Conservation (phyloP, 2,113 vertebrate genomes). For the Bubo bubo region DNA sequence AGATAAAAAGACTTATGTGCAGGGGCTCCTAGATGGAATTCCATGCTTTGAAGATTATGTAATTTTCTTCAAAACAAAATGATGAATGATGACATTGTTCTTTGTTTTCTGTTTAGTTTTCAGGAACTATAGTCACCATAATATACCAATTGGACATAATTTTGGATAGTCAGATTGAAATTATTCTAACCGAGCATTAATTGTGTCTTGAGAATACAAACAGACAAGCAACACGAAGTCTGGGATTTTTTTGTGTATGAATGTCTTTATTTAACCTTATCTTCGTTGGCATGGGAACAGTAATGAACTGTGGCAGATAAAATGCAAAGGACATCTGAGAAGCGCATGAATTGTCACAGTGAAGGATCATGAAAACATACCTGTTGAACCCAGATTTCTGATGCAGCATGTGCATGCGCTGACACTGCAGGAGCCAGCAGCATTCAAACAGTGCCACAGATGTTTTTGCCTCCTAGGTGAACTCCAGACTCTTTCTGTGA, state of each 20-base stretch:
- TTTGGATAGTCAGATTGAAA: background rate
- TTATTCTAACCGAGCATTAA: background rate
- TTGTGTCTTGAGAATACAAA: background rate
- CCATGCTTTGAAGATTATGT: background rate
- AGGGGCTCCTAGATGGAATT: background rate
- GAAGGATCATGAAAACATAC: background rate
- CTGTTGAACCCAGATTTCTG: background rate
- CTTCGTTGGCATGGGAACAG: constrained; percentile 7
- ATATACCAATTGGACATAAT: background rate
- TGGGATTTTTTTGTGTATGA: background rate
- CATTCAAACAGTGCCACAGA: background rate
- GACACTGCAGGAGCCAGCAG: background rate
- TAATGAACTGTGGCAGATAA: background rate
- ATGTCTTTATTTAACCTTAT: constrained; percentile 37
- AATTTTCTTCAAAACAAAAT: background rate
- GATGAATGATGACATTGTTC: rapidly evolving
- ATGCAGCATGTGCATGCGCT: background rate
- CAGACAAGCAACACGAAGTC: background rate
- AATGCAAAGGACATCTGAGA: background rate
- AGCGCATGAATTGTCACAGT: background rate
- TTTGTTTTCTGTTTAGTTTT: background rate
- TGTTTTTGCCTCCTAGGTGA: background rate
- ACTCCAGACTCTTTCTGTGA: background rate
- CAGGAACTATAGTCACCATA: background rate
- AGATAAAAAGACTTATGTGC: background rate